Base-by-base conservation (phyloP, 2,888 invertebrate genomes). In the Tridacna gigas region DNA sequence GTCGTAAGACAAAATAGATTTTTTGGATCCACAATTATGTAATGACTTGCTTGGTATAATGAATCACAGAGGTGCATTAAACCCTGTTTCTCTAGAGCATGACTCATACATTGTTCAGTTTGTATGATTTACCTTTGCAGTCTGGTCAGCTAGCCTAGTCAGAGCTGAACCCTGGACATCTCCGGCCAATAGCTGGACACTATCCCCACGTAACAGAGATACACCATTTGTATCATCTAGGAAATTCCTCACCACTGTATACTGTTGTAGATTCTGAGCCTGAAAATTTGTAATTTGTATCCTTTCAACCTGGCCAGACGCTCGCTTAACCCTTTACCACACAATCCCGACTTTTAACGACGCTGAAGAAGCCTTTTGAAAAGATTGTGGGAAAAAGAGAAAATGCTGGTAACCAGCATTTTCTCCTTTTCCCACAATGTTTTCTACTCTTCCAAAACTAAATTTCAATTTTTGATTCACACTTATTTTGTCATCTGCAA, bases 141-240 rank as follows among this genome's bases (percentile, higher is more conserved):
- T 65, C n/a, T 26, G n/a, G 11, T 61, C 26, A 13, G 37, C 25
- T 18, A 69, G 51, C 74, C 84, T 84, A 18, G 79, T 78, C n/a
- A 87, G 65, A 25, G 79, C 66, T 9, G 74, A 26, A 2, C 77
- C 74, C 20, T 48, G 63, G 20, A 51, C 61, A 13, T 77, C 56
- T 37, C 73, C 69, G 15, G 78, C 80, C 48, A 87, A 74, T 4
- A 87, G 37, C n/a, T 87, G 79, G 13, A 87, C 66, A 5, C 28
- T 25, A 47, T 85, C 81, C 12, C 81, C 83, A 20, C 47, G 60
- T 12, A 73, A 22, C 65, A 87, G 22, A 3, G 77, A 79, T 0
- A 81, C 73, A 28, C 61, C 37, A 69, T 84, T 87, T 11, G 73
- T 11, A 13, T 75, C 56, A 63, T 87, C 87, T n/a, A 66, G 76